phyloP scores from a whole-genome alignment of 2,113 vertebrate genomes.

The Leucoraja erinaceus region DNA sequence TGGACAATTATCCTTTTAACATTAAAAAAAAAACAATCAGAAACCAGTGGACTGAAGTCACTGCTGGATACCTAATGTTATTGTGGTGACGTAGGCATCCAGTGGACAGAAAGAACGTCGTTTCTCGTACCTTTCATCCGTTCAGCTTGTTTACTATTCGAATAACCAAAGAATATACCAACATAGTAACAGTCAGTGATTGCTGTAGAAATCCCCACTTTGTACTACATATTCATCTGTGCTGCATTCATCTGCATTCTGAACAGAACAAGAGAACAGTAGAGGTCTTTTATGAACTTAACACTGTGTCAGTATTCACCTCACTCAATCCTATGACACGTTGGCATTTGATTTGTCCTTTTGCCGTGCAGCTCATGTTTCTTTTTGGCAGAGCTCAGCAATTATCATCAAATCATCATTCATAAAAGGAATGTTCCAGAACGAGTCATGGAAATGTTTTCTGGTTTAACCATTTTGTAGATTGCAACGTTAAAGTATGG shows the following conservation, averaged over 20 bases:
- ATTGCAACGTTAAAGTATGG: neutral
- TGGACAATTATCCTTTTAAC: neutral
- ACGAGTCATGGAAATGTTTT: conserved; percentile 10
- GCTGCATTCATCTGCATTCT: conserved; percentile 8
- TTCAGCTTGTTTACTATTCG: neutral
- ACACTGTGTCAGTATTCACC: conserved; percentile 5
- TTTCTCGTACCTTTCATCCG: neutral
- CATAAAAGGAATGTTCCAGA: neutral
- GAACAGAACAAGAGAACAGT: neutral
- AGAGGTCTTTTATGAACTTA: neutral
- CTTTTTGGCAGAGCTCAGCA: neutral
- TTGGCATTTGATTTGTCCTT: conserved; percentile 23
- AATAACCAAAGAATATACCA: neutral
- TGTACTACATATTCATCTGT: neutral
- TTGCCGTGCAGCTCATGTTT: neutral
- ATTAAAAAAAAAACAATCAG: neutral
- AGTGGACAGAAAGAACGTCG: neutral
- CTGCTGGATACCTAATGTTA: neutral
- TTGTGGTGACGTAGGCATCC: neutral
- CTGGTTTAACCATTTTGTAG: neutral
- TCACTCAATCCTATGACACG: neutral
- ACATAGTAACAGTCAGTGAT: conserved; percentile 6
- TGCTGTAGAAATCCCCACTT: neutral
- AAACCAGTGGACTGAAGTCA: neutral
- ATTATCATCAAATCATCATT: neutral